phyloP scores from a whole-genome alignment of 2,888 invertebrate species.

The Drosophila picticornis region DNA sequence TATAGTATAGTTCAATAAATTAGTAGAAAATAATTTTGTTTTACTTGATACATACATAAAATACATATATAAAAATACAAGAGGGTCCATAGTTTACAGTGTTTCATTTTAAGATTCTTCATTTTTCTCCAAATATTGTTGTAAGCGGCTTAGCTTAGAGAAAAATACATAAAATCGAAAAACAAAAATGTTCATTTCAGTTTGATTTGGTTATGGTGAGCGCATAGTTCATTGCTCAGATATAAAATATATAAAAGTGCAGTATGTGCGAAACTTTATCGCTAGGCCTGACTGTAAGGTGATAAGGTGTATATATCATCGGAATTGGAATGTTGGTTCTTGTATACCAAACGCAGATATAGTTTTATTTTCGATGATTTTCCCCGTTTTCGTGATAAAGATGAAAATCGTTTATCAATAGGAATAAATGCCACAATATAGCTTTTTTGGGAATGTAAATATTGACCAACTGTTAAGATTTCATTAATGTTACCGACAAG shows the following conservation, averaged over 20 bases:
- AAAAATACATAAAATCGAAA: constrained; percentile 19
- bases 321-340: background rate
- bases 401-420: background rate
- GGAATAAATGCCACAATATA: constrained; percentile 1
- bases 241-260: constrained; percentile 1
- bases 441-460: background rate
- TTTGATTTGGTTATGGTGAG: constrained; percentile 6
- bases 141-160: constrained; percentile 17
- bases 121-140: background rate
- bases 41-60: constrained; percentile 32
- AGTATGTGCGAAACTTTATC: constrained; percentile 7
- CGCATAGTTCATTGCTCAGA: constrained; percentile 2
- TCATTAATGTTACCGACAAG: background rate
- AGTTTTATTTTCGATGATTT: background rate
- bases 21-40: constrained; percentile 64
- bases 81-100: constrained; percentile 75
- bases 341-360: background rate
- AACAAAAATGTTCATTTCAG: constrained; percentile 10
- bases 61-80: constrained; percentile 74
- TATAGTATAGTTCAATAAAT: constrained; percentile 56
- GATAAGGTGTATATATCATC: background rate
- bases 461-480: background rate
- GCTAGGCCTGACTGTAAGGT: background rate
- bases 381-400: background rate
- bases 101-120: constrained; percentile 8